Evolutionary conservation across 92 coral and sea anemone genomes (phyloP).

Genomic region (Heliopora coerulea): DNA sequence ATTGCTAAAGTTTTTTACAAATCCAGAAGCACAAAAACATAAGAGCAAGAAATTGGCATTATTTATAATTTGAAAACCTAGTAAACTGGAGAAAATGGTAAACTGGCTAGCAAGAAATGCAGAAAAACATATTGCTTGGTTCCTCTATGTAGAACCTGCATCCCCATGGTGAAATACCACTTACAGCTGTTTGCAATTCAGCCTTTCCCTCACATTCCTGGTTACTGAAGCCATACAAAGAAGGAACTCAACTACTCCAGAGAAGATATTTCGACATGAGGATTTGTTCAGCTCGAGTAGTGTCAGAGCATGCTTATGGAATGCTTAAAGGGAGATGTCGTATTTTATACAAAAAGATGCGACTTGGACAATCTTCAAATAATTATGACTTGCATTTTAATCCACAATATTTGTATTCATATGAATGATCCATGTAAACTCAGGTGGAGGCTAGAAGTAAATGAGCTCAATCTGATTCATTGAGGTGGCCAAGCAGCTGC

Average conservation of each 20-base stretch:
- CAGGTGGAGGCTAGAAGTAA: slow-evolving; percentile 51
- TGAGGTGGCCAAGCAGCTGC: slow-evolving; percentile 35
- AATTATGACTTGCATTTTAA: slow-evolving; percentile 47
- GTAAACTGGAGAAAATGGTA: background rate
- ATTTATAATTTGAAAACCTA: slow-evolving; percentile 15
- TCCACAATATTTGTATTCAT: slow-evolving; percentile 50
- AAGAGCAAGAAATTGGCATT: slow-evolving; percentile 4
- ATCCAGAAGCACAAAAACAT: background rate
- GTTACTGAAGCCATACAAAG: slow-evolving; percentile 54
- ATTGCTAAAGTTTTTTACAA: background rate
- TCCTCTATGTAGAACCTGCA: slow-evolving; percentile 10
- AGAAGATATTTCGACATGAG: slow-evolving; percentile 51
- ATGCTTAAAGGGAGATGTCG: slow-evolving; percentile 52
- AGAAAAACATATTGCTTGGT: background rate
- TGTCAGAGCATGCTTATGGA: slow-evolving; percentile 62
- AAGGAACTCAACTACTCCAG: slow-evolving; percentile 26
- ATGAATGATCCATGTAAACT: slow-evolving; percentile 49
- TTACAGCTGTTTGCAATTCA: slow-evolving; percentile 49
- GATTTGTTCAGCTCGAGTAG: slow-evolving; percentile 52
- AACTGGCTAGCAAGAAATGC: slow-evolving; percentile 14
- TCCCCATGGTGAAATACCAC: slow-evolving; percentile 45
- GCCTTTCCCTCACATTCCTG: slow-evolving; percentile 50
- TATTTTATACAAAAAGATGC: slow-evolving; percentile 50
- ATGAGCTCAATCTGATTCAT: slow-evolving; percentile 36
- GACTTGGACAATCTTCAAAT: slow-evolving; percentile 11